Percentiles rank a stretch among this genome's conserved stretches.
These are phyloP conservation scores for Coecobrya sp. DNA, from an alignment of 2,888 invertebrate genomes.

Conservation along the genomic window DNA sequence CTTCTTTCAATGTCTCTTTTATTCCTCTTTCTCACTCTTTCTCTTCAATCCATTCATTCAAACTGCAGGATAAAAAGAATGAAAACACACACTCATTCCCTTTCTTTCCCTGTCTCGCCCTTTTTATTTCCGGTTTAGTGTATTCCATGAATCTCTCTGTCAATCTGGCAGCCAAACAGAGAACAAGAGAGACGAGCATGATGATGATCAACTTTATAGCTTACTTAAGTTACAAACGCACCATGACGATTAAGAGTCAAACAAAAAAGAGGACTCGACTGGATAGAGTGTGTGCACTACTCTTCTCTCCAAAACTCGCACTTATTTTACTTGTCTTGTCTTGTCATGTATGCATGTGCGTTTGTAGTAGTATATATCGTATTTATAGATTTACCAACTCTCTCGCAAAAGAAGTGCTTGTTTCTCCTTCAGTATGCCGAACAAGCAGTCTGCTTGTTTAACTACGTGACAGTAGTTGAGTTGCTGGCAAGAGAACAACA, in stretches of 20 bases:
- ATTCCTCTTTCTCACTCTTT: neutral
- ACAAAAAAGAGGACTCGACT: neutral
- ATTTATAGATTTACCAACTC: conserved; percentile 17
- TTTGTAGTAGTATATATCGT: neutral
- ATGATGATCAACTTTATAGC: conserved; percentile 61
- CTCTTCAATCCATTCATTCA: conserved; percentile 42
- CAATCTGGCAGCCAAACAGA: conserved; percentile 64
- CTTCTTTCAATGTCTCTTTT: conserved; percentile 48
- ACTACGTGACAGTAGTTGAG: neutral
- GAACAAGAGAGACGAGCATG: conserved; percentile 17
- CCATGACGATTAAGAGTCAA: conserved; percentile 48
- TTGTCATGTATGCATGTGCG: conserved; percentile 23
- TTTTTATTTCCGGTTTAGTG: conserved; percentile 77
- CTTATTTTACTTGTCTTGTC: conserved; percentile 30
- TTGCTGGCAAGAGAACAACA: neutral
- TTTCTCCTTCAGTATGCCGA: neutral
- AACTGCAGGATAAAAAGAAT: neutral
- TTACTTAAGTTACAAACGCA: conserved; percentile 45
- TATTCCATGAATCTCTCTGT: conserved; percentile 63
- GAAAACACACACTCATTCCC: conserved; percentile 35
- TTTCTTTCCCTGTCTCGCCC: conserved; percentile 44
- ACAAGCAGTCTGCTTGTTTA: neutral
- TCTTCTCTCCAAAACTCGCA: neutral
- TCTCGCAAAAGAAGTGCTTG: neutral
- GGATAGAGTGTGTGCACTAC: neutral